Evolutionary conservation across 2,888 invertebrate species (phyloP).

Genomic region (Proisotoma minuta): DNA sequence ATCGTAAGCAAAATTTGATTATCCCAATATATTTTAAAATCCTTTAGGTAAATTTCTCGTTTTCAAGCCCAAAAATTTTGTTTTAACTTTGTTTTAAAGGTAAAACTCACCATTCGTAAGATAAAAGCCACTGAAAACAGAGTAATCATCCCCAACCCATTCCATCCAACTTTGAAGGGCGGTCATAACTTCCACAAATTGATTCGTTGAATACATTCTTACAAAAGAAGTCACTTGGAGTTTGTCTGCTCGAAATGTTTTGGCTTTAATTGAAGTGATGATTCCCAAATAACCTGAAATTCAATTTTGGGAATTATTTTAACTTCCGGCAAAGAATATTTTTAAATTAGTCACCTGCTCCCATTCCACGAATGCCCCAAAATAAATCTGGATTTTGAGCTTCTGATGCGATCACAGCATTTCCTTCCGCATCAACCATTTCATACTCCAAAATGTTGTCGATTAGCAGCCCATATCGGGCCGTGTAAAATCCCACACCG

Average conservation of each 20-base stretch:
- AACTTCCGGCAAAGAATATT: too few relatives aligned
- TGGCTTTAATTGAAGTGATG: not conserved
- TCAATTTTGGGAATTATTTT: too few relatives aligned
- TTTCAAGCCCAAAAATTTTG: too few relatives aligned
- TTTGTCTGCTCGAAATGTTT: not conserved
- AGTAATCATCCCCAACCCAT: not conserved
- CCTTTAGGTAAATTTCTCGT: too few relatives aligned
- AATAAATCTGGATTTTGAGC: not conserved
- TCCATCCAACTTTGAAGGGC: not conserved
- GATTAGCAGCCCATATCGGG: not conserved
- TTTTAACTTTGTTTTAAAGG: too few relatives aligned
- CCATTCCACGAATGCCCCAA: not conserved
- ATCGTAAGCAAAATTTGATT: too few relatives aligned
- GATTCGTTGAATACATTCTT: not conserved
- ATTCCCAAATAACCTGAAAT: not conserved
- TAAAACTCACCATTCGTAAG: not conserved
- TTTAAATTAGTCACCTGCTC: too few relatives aligned
- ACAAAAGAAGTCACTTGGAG: not conserved
- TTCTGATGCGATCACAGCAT: not conserved
- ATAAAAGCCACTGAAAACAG: too few relatives aligned
- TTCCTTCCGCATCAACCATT: not conserved
- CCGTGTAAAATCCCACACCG: not conserved
- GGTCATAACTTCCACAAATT: not conserved
- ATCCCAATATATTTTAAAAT: too few relatives aligned
- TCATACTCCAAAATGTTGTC: not conserved